These are phyloP conservation scores for Parotocinclus haroldoi DNA, from an alignment of 2,797 vertebrate species.

Conservation along the genomic window DNA sequence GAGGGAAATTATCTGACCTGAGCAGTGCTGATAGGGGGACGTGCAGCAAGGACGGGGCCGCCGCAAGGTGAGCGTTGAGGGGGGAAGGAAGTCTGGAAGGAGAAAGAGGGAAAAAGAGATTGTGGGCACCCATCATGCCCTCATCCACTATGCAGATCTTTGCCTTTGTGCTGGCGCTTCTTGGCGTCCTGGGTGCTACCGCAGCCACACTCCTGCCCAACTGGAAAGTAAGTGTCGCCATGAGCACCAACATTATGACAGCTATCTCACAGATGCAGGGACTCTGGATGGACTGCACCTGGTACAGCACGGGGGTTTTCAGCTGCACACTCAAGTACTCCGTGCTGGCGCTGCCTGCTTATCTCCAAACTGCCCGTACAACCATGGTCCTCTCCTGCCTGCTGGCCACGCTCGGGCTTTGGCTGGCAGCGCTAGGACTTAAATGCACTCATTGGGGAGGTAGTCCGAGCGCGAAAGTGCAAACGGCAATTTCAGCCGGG, in stretches of 20 bases:
- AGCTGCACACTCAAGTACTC: slow-evolving; percentile 88
- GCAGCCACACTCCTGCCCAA: slow-evolving; percentile 85
- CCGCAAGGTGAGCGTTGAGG: slow-evolving; percentile 44
- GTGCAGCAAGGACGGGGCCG: slow-evolving; percentile 32
- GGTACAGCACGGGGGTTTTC: slow-evolving; percentile 90
- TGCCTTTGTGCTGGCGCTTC: slow-evolving; percentile 84
- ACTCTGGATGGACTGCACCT: slow-evolving; percentile 96
- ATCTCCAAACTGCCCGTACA: slow-evolving; percentile 80
- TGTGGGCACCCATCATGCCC: slow-evolving; percentile 68
- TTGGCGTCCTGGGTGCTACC: slow-evolving; percentile 78
- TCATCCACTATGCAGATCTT: slow-evolving; percentile 82
- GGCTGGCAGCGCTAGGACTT: slow-evolving; percentile 81
- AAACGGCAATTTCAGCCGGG: slow-evolving; percentile 80
- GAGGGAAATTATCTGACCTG: slow-evolving; percentile 60
- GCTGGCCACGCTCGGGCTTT: slow-evolving; percentile 77
- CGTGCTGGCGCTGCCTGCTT: slow-evolving; percentile 76
- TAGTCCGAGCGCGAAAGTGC: slow-evolving; percentile 75
- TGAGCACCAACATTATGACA: slow-evolving; percentile 81
- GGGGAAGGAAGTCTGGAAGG: slow-evolving; percentile 29
- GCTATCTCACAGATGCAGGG: slow-evolving; percentile 86
- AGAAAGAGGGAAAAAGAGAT: neutral
- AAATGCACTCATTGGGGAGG: slow-evolving; percentile 88
- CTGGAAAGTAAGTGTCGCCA: slow-evolving; percentile 84
- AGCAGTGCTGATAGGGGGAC: slow-evolving; percentile 40
- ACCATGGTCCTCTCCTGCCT: slow-evolving; percentile 87